These are phyloP conservation scores for Ridgeia piscesae DNA, from an alignment of 1,140 invertebrate genomes.

Conservation along the genomic window DNA sequence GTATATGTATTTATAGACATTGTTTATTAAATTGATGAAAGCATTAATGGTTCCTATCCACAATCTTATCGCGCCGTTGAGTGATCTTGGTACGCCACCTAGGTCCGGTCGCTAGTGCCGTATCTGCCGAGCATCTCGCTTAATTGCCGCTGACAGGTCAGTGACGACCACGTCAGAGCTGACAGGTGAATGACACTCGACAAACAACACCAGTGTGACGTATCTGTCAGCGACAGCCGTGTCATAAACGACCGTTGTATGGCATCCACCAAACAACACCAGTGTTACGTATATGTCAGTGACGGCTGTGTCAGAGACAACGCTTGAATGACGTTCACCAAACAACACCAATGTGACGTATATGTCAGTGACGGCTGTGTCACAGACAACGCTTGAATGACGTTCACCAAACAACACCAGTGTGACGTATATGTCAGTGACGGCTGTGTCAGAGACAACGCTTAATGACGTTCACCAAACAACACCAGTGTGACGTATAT, in stretches of 20 bases:
- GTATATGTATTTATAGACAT: background rate
- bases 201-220: background rate
- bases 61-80: background rate
- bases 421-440: background rate
- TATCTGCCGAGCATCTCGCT: background rate
- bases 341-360: background rate
- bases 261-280: background rate
- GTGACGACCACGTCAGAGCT: background rate
- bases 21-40: background rate
- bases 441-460: no score
- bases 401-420: background rate
- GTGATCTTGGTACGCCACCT: background rate
- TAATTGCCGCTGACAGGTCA: background rate
- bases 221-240: background rate
- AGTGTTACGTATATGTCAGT: background rate
- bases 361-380: background rate
- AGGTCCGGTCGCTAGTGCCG: background rate
- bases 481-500: no score
- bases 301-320: background rate
- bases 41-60: background rate
- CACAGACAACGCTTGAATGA: no score
- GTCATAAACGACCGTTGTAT: background rate
- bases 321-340: background rate
- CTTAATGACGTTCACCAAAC: no score
- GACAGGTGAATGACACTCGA: background rate